A percentile compares a stretch with the other conserved stretches of the same genome.
Evolutionary conservation across 2,888 invertebrate species (phyloP).

Genomic region (Leucoptera coffeella): DNA sequence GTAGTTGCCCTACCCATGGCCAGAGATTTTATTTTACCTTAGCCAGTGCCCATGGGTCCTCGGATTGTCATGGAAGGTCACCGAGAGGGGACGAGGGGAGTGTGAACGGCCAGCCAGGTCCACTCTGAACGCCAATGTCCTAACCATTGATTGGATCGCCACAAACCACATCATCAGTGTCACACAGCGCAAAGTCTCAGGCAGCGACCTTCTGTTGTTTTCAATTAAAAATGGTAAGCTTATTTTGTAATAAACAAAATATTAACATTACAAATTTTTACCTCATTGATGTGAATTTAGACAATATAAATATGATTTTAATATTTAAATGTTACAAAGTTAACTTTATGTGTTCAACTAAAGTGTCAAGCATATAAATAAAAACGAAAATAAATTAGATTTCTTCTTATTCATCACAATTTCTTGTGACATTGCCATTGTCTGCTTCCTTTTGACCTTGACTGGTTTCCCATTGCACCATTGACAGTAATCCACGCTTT

Average conservation of each 20-base stretch:
- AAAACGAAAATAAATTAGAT: background rate
- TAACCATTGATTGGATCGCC: constrained; percentile 22
- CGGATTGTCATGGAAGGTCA: constrained; percentile 11
- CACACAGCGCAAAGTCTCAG: constrained; percentile 41
- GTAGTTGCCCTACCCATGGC: too few species aligned
- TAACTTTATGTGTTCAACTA: background rate
- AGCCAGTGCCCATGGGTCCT: constrained; percentile 9
- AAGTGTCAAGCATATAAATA: background rate
- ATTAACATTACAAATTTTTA: too few species aligned
- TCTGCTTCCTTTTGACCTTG: background rate
- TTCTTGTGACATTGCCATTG: background rate
- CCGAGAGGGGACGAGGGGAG: constrained; percentile 11
- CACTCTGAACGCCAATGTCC: constrained; percentile 26
- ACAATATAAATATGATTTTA: too few species aligned
- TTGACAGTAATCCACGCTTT: background rate
- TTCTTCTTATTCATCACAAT: background rate
- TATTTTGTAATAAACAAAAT: too few species aligned
- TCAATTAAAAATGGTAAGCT: constrained; percentile 25
- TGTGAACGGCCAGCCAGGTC: constrained; percentile 3
- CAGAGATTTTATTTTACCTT: constrained; percentile 45
- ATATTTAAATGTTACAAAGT: background rate
- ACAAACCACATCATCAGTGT: constrained; percentile 29
- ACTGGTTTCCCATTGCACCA: background rate
- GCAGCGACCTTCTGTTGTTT: constrained; percentile 49
- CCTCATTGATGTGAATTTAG: too few species aligned